A percentile compares a stretch with the other conserved stretches of the same genome.
Conservation (phyloP, 2,797 vertebrate species). For the Pagetopsis macropterus region DNA sequence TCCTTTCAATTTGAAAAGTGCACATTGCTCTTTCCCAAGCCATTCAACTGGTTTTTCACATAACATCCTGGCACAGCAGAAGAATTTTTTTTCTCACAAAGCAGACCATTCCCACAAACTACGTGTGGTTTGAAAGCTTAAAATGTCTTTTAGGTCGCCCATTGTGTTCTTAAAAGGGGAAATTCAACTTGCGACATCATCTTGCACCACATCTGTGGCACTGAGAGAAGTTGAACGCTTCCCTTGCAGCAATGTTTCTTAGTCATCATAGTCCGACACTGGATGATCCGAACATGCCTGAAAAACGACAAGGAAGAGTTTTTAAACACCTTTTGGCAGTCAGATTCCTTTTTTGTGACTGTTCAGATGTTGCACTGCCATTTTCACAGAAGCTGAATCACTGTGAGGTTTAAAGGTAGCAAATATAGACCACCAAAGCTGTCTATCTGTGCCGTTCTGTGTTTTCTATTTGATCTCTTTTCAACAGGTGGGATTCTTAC, state of each 20-base stretch:
- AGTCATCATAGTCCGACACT: constrained; percentile 60
- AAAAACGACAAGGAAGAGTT: constrained; percentile 19
- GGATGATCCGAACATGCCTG: constrained; percentile 73
- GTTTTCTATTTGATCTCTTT: no score
- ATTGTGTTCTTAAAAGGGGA: background rate
- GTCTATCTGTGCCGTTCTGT: background rate
- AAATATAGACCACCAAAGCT: background rate
- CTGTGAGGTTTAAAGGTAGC: background rate
- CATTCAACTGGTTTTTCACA: no score
- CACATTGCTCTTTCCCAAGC: no score
- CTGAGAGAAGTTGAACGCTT: background rate
- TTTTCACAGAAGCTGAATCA: background rate
- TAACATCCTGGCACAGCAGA: background rate
- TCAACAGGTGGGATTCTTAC: constrained; percentile 39
- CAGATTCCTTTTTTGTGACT: background rate
- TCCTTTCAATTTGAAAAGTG: no score
- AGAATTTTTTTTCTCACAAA: background rate
- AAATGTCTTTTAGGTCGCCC: background rate
- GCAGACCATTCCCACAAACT: background rate
- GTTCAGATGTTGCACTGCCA: background rate
- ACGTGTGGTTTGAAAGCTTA: background rate
- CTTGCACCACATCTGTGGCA: background rate
- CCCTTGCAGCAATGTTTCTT: background rate
- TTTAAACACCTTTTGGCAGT: background rate
- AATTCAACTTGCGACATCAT: constrained; percentile 24